Conservation (phyloP, 1,140 invertebrate species). For the Carposina sasakii region DNA sequence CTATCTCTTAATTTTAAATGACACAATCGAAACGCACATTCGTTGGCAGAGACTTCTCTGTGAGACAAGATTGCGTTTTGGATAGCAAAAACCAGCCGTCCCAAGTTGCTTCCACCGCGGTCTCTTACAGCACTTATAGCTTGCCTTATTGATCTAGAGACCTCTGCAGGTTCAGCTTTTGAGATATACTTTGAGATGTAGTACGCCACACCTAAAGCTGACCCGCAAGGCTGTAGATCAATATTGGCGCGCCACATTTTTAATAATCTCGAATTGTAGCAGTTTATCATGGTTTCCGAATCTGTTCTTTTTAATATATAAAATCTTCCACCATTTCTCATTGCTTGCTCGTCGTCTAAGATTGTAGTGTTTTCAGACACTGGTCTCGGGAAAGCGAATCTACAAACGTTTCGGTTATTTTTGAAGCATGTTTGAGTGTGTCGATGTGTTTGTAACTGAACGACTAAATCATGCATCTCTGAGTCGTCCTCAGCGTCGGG, state of each 20-base stretch:
- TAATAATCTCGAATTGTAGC: background rate
- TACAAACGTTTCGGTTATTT: background rate
- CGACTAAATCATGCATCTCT: background rate
- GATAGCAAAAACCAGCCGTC: slow-evolving; percentile 1
- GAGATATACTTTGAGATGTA: slow-evolving; percentile 9
- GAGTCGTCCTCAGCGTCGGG: background rate
- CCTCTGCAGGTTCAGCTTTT: slow-evolving; percentile 7
- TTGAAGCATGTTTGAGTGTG: background rate
- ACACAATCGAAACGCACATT: slow-evolving; percentile 8
- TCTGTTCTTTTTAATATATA: background rate
- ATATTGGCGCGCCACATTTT: background rate
- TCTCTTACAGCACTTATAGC: slow-evolving; percentile 3
- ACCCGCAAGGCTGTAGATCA: slow-evolving; percentile 1
- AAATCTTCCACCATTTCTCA: background rate
- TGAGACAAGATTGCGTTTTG: slow-evolving; percentile 8
- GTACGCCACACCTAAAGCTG: slow-evolving; percentile 5
- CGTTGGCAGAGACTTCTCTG: slow-evolving; percentile 3
- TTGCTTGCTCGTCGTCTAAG: background rate
- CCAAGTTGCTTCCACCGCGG: slow-evolving; percentile 1
- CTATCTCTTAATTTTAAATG: slow-evolving; percentile 6
- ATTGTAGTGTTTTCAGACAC: background rate
- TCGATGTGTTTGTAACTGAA: background rate
- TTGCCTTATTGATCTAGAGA: slow-evolving; percentile 1
- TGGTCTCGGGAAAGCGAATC: slow-evolving; percentile 1
- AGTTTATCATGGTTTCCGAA: background rate